Conservation (phyloP, 2,888 invertebrate genomes). For the Drosophila maculinotata region DNA sequence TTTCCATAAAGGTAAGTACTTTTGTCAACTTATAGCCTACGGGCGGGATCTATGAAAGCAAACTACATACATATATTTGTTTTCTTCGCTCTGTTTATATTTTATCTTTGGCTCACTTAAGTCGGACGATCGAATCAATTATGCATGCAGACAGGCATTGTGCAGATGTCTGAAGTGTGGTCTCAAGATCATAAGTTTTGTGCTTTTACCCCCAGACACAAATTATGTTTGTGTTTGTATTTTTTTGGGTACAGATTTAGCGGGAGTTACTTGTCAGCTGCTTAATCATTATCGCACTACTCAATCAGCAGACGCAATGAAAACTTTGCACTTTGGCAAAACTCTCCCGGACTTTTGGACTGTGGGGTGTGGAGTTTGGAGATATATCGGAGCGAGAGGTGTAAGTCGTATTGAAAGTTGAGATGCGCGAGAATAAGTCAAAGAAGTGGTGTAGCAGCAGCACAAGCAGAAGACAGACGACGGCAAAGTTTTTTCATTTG, state of each 20-base stretch:
- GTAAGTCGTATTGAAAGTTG: slow-evolving; percentile 71
- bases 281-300: slow-evolving; percentile 71
- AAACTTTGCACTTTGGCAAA: slow-evolving; percentile 69
- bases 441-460: slow-evolving; percentile 6
- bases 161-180: slow-evolving; percentile 55
- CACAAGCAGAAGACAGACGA: slow-evolving; percentile 54
- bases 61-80: slow-evolving; percentile 3
- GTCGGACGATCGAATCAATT: slow-evolving; percentile 68
- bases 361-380: no score
- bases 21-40: slow-evolving; percentile 58
- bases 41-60: slow-evolving; percentile 54
- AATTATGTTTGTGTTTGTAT: slow-evolving; percentile 16
- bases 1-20: slow-evolving; percentile 50
- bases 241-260: neutral
- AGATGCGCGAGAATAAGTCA: slow-evolving; percentile 46
- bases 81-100: slow-evolving; percentile 4
- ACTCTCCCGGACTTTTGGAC: slow-evolving; percentile 18
- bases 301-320: slow-evolving; percentile 68
- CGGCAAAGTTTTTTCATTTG: slow-evolving; percentile 82
- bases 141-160: slow-evolving; percentile 44
- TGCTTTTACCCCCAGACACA: slow-evolving; percentile 30
- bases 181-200: slow-evolving; percentile 54
- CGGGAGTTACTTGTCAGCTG: slow-evolving; percentile 31
- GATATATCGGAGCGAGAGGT: slow-evolving; percentile 45
- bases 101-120: slow-evolving; percentile 19